Conservation (phyloP, 92 coral and sea anemone species). For the Micromussa lordhowensis region DNA sequence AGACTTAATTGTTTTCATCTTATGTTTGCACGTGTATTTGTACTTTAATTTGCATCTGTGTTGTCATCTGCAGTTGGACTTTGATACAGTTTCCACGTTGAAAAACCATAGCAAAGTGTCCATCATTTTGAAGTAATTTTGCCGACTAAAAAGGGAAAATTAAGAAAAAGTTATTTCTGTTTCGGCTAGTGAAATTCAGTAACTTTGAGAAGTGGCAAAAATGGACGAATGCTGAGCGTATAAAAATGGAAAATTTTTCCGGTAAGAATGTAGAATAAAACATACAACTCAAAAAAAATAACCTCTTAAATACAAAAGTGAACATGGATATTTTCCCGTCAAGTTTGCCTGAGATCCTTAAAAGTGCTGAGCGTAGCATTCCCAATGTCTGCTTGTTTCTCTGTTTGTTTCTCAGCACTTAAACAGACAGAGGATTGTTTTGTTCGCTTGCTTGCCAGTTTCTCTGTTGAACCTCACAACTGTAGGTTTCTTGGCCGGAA, state of each 20-base stretch:
- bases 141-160: too few relatives aligned
- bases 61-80: too few relatives aligned
- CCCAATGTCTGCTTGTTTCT: background rate
- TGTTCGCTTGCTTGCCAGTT: background rate
- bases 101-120: too few relatives aligned
- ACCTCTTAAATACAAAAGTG: background rate
- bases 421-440: background rate
- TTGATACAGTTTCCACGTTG: too few relatives aligned
- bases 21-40: too few relatives aligned
- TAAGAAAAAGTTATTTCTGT: too few relatives aligned
- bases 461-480: background rate
- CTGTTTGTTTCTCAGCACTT: background rate
- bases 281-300: background rate
- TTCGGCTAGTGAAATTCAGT: background rate
- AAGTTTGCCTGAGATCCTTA: background rate
- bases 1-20: too few relatives aligned
- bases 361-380: background rate
- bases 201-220: background rate
- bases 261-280: too few relatives aligned
- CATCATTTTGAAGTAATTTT: too few relatives aligned
- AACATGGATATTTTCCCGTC: background rate
- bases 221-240: background rate
- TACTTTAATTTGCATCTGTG: too few relatives aligned
- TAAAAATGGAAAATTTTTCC: background rate
- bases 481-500: background rate